Conservation (phyloP, 1,140 invertebrate genomes). For the Anastrepha ludens region DNA sequence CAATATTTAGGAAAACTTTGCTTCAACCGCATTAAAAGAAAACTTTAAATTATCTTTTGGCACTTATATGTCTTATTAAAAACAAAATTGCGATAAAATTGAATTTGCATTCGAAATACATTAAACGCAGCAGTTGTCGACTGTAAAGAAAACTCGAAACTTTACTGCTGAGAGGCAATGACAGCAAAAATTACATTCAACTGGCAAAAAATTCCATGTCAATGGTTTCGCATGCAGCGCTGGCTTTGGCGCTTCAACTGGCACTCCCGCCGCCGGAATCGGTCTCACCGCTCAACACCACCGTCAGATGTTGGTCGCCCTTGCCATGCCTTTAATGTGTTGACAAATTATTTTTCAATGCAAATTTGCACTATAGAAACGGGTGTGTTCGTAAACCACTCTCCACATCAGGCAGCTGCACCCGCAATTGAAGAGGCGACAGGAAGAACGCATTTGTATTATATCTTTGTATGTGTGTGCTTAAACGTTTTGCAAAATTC, state of each 20-base stretch:
- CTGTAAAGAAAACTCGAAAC: background rate
- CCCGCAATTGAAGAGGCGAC: background rate
- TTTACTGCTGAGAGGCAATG: conserved; percentile 18
- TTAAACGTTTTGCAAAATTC: conserved; percentile 43
- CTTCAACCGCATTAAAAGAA: conserved; percentile 10
- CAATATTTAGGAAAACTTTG: background rate
- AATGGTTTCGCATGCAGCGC: conserved; percentile 17
- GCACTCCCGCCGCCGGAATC: conserved; percentile 18
- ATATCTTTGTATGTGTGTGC: background rate
- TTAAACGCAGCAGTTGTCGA: conserved; percentile 73
- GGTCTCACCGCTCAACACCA: background rate
- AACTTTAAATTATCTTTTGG: conserved; percentile 48
- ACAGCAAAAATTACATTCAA: conserved; percentile 57
- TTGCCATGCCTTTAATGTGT: conserved; percentile 57
- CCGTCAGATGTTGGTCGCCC: conserved; percentile 15
- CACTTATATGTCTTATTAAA: conserved; percentile 72
- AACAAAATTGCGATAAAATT: conserved; percentile 75
- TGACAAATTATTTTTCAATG: conserved; percentile 62
- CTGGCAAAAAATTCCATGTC: conserved; percentile 54
- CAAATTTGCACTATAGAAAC: conserved; percentile 58
- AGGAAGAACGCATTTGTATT: background rate
- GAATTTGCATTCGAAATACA: conserved; percentile 75
- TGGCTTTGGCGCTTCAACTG: conserved; percentile 41
- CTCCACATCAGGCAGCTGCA: conserved; percentile 2
- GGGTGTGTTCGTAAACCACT: background rate